phyloP scores from a whole-genome alignment of 2,888 invertebrate genomes.

The Eulithis prunata region DNA sequence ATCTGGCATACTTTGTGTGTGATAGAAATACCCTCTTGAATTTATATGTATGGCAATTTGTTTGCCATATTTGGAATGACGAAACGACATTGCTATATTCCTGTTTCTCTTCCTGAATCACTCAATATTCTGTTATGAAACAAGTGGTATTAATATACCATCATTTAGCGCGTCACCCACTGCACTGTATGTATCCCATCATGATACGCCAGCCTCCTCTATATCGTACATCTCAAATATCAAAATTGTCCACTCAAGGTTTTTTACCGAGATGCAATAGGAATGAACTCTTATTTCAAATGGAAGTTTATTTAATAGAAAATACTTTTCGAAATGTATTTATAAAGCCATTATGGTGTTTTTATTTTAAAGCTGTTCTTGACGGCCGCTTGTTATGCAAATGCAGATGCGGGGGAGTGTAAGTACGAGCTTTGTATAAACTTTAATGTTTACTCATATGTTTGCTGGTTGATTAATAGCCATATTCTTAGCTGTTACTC shows the following conservation, averaged over 20 bases:
- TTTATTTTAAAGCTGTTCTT: constrained; percentile 75
- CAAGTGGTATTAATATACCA: no score
- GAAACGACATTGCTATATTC: no score
- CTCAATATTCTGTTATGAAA: no score
- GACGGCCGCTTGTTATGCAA: constrained; percentile 74
- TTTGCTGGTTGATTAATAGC: constrained; percentile 56
- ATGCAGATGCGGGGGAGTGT: constrained; percentile 56
- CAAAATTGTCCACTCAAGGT: background rate
- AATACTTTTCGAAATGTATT: constrained; percentile 80
- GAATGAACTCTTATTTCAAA: constrained; percentile 54
- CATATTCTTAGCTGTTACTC: constrained; percentile 6
- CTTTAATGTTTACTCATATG: constrained; percentile 59
- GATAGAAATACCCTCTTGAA: no score
- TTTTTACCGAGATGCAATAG: constrained; percentile 35
- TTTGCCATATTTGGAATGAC: no score
- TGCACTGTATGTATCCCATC: no score
- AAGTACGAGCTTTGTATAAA: constrained; percentile 55
- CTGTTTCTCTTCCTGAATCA: no score
- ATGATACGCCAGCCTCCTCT: no score
- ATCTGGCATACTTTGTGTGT: no score
- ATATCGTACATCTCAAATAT: no score
- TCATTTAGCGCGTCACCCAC: no score
- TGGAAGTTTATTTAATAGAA: constrained; percentile 83
- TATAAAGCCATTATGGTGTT: constrained; percentile 77
- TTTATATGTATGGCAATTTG: no score